Evolutionary conservation across 2,888 invertebrate genomes (phyloP), one percentile per base, ranked within the genome.

Genomic region (Drosophila prostipennis): DNA sequence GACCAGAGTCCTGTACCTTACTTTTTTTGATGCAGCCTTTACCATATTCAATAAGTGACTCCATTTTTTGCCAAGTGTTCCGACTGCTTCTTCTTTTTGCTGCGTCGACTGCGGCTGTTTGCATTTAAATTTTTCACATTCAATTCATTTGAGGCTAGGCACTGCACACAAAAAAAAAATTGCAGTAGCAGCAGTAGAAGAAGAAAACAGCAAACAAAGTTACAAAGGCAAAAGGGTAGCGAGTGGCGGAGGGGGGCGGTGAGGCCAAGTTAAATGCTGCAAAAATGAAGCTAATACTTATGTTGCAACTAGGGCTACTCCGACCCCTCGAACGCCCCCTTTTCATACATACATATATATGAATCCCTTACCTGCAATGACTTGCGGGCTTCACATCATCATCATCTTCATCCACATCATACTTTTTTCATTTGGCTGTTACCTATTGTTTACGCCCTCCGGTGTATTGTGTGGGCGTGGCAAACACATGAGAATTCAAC

Each of bases 101-200:
- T 52, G 56, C 56, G 56, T 53, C 54, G 43, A 57, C 61, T 61
- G 76, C 84, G 77, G 74, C 77, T 84, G 84, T 89, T 84, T 84
- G 78, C 89, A 89, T 84, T 89, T 89, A 84, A 84, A 89, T 89
- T 84, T 89, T 84, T 84, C 82, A 84, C 89, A 84, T 84, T 89
- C 87, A 84, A 84, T 89, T 89, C 84, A 89, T 84, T 87, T 89
- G 84, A 84, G 89, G 89, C 82, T 78, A 81, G 81, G 76, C 74
- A 72, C 65, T 59, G 71, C 74, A 83, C 68, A 55, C 4, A 53
- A 34, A 57, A 71, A 55, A 61, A 63, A 46, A 39, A 36, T 49
- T 37, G 43, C 61, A 61, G 64, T 48, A 46, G 61, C 60, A 59
- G 59, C 37, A 14, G 63, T 37, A 39, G 40, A 39, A 59, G 73